A percentile compares a stretch with the other conserved stretches of the same genome.
These are phyloP conservation scores for Elachura formosa DNA, from an alignment of 2,113 vertebrate genomes.

Conservation along the genomic window DNA sequence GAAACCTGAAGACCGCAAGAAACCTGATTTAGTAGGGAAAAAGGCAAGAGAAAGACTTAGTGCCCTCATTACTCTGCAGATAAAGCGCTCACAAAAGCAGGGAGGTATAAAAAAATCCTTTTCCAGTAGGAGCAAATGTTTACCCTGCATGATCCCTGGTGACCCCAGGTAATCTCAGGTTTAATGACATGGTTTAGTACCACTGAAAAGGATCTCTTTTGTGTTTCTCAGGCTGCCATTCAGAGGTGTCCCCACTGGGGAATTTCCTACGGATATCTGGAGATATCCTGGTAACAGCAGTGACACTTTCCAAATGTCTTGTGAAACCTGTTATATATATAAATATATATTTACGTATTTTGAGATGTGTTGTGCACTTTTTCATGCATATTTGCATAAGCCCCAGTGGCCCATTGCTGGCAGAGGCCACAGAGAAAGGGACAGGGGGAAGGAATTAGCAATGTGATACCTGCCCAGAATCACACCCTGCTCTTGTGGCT, in stretches of 20 bases:
- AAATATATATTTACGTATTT: neutral
- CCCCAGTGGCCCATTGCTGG: neutral
- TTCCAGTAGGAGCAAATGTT: neutral
- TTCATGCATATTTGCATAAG: neutral
- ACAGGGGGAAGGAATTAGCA: neutral
- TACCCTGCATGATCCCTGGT: neutral
- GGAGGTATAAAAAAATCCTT: neutral
- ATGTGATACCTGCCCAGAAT: neutral
- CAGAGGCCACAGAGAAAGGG: neutral
- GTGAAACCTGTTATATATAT: neutral
- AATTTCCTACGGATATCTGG: neutral
- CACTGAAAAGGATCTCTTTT: neutral
- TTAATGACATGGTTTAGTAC: neutral
- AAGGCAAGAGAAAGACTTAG: neutral
- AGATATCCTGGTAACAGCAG: neutral
- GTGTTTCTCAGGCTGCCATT: neutral
- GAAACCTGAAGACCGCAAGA: neutral
- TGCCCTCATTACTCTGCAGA: neutral
- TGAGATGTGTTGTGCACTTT: neutral
- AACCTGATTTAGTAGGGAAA: neutral
- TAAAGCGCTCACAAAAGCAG: neutral
- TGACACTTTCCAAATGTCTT: neutral
- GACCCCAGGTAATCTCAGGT: neutral
- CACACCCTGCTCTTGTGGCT: neutral
- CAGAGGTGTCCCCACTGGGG: neutral